Conservation (phyloP, 2,113 vertebrate species). For the Percina caprodes region DNA sequence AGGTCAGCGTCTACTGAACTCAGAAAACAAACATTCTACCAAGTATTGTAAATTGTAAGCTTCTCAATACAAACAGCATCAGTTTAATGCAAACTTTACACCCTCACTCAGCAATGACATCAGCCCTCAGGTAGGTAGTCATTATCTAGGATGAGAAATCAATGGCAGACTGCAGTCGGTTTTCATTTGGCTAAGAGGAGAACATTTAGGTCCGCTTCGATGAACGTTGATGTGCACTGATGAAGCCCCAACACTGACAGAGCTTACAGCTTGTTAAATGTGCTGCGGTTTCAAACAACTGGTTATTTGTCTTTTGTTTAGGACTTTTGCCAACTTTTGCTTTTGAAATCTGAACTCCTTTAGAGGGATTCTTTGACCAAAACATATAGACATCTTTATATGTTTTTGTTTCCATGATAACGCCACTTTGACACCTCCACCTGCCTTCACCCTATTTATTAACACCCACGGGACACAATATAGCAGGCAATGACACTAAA, state of each 20-base stretch:
- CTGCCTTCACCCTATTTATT: slow-evolving; percentile 7
- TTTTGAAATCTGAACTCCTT: background rate
- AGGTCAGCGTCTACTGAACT: slow-evolving; percentile 9
- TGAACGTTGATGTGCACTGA: slow-evolving; percentile 27
- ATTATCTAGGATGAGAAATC: slow-evolving; percentile 66
- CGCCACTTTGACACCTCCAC: background rate
- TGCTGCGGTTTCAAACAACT: slow-evolving; percentile 20
- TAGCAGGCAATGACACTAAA: slow-evolving; percentile 13
- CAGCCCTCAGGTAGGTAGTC: slow-evolving; percentile 60
- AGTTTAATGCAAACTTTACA: slow-evolving; percentile 62
- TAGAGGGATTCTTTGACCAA: background rate
- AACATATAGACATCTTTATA: background rate
- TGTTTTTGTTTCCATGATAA: background rate
- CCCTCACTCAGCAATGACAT: slow-evolving; percentile 64
- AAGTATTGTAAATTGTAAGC: slow-evolving; percentile 41
- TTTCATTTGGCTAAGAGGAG: slow-evolving; percentile 44
- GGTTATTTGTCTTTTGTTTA: slow-evolving; percentile 8
- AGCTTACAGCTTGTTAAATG: slow-evolving; percentile 43
- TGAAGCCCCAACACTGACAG: background rate
- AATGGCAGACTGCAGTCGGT: slow-evolving; percentile 63
- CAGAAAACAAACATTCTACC: slow-evolving; percentile 32
- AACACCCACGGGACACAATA: slow-evolving; percentile 12
- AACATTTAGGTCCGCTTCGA: slow-evolving; percentile 35
- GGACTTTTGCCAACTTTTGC: background rate
- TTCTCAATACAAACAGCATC: slow-evolving; percentile 51